Evolutionary conservation across 2,888 invertebrate genomes (phyloP).

Genomic region (Poecilus cupreus): DNA sequence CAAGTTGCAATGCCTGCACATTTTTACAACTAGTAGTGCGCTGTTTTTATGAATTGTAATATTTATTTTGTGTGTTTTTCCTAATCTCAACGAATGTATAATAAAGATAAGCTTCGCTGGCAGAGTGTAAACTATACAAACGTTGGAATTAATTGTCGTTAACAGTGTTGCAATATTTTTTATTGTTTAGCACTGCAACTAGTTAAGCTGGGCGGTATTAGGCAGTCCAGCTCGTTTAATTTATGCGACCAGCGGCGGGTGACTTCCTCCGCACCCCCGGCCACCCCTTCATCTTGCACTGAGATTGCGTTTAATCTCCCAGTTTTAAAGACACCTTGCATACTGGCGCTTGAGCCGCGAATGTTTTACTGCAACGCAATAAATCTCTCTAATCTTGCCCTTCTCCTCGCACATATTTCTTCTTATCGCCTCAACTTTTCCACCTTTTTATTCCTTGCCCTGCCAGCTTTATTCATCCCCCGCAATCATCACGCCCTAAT

Average conservation of each 20-base stretch:
- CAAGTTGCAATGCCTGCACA: no score
- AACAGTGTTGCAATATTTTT: neutral
- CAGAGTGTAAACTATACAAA: no score
- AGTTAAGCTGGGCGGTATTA: slow-evolving; percentile 21
- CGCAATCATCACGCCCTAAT: slow-evolving; percentile 2
- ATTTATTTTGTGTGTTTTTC: no score
- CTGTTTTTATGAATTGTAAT: no score
- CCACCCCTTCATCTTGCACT: neutral
- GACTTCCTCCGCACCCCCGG: neutral
- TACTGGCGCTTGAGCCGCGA: slow-evolving; percentile 40
- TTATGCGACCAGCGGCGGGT: slow-evolving; percentile 14
- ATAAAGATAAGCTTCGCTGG: no score
- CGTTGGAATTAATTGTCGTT: neutral
- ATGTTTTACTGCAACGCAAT: slow-evolving; percentile 59
- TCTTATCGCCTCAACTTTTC: slow-evolving; percentile 59
- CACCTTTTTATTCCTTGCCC: slow-evolving; percentile 44
- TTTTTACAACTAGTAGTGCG: no score
- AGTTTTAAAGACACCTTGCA: slow-evolving; percentile 58
- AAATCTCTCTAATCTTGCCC: slow-evolving; percentile 57
- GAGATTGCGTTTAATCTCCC: slow-evolving; percentile 57
- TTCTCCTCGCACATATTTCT: slow-evolving; percentile 57
- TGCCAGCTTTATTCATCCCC: slow-evolving; percentile 17
- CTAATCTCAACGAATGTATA: no score
- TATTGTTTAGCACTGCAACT: slow-evolving; percentile 16
- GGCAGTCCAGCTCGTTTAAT: slow-evolving; percentile 26